Conservation (phyloP, 2,113 vertebrate genomes). For the Saccopteryx bilineata region DNA sequence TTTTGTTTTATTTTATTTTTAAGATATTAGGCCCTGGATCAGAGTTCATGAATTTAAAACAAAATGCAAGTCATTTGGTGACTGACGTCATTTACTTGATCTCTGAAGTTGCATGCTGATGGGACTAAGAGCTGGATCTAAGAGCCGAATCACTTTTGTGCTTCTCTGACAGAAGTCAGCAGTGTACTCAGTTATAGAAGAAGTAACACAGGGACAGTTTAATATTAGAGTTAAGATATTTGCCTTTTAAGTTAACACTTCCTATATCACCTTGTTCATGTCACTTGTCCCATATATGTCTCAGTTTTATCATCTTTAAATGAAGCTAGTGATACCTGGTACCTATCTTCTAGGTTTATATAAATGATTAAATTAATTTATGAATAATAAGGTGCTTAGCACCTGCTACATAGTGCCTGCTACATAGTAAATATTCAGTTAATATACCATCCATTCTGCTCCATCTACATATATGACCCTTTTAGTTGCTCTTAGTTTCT, state of each 20-base stretch:
- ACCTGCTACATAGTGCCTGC: not conserved
- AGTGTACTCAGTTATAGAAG: not conserved
- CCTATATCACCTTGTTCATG: not conserved
- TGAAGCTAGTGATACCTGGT: not conserved
- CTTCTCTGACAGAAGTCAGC: not conserved
- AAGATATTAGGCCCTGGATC: not conserved
- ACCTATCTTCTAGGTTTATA: not conserved
- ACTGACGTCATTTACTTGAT: slow-evolving; percentile 12
- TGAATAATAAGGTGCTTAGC: not conserved
- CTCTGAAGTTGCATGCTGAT: not conserved
- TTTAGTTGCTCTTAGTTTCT: slow-evolving; percentile 32
- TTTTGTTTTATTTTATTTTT: slow-evolving; percentile 24
- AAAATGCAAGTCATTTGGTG: slow-evolving; percentile 10
- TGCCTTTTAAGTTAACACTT: not conserved
- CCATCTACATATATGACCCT: not conserved
- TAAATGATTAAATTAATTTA: slow-evolving; percentile 11
- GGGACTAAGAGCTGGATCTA: not conserved
- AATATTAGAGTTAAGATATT: not conserved
- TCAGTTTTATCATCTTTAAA: slow-evolving; percentile 40
- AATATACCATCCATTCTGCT: not conserved
- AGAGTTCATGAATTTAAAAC: not conserved
- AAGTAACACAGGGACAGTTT: not conserved
- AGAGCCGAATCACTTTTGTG: not conserved
- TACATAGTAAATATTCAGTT: not conserved
- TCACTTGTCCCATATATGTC: not conserved